These are phyloP conservation scores for Tenthredo amoena DNA, from an alignment of 2,888 invertebrate genomes.

Conservation along the genomic window DNA sequence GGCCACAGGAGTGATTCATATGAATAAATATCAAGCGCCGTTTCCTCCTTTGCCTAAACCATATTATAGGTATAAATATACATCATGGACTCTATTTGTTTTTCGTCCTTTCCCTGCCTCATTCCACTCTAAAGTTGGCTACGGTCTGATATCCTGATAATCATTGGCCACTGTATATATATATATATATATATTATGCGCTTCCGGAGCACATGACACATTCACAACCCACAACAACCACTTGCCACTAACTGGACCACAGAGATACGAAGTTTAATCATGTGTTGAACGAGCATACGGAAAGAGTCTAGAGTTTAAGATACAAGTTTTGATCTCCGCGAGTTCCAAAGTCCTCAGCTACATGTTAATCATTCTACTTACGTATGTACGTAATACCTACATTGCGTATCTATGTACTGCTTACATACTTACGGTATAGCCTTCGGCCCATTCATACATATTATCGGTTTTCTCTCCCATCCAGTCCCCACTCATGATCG, in stretches of 20 bases:
- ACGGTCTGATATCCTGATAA: background rate
- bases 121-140: background rate
- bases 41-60: background rate
- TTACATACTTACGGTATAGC: background rate
- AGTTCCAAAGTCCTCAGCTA: slow-evolving; percentile 6
- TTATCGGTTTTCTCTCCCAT: background rate
- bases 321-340: background rate
- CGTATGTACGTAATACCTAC: background rate
- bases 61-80: background rate
- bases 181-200: background rate
- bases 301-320: background rate
- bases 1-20: background rate
- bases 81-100: background rate
- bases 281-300: background rate
- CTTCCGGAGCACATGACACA: slow-evolving; percentile 15
- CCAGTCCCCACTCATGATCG: background rate
- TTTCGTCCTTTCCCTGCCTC: background rate
- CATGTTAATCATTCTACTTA: background rate
- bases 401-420: background rate
- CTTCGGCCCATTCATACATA: background rate
- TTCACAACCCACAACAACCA: background rate
- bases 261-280: background rate
- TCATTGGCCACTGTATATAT: background rate
- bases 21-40: background rate
- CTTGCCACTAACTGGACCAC: background rate